These are phyloP conservation scores for Scrobipalpa atriplicella DNA, from an alignment of 2,888 invertebrate genomes.

Conservation along the genomic window DNA sequence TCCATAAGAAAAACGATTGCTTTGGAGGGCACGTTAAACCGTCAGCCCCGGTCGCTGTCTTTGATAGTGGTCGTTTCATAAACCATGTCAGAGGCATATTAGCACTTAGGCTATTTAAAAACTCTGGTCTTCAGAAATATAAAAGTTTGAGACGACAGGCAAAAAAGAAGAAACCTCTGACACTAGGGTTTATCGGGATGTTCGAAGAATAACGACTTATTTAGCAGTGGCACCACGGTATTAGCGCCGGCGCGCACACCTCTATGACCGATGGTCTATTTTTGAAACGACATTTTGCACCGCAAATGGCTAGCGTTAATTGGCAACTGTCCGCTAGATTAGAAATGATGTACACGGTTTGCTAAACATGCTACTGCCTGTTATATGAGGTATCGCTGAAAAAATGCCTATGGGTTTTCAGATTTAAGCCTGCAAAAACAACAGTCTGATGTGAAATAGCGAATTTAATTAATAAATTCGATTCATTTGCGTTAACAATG, in stretches of 20 bases:
- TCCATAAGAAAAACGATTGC: too few relatives aligned
- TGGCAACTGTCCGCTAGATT: conserved; percentile 38
- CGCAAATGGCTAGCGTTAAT: conserved; percentile 34
- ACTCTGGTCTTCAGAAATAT: too few relatives aligned
- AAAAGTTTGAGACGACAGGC: too few relatives aligned
- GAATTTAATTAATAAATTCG: conserved; percentile 26
- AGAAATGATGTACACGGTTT: conserved; percentile 27
- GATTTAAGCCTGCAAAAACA: too few relatives aligned
- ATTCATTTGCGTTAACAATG: conserved; percentile 23
- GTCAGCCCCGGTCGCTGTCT: too few relatives aligned
- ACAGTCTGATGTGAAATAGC: neutral
- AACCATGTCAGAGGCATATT: too few relatives aligned
- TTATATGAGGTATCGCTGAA: neutral
- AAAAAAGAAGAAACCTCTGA: too few relatives aligned
- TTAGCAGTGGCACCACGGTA: neutral
- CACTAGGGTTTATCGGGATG: too few relatives aligned
- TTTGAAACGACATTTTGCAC: conserved; percentile 33
- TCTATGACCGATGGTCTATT: conserved; percentile 19
- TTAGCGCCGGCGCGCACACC: conserved; percentile 9
- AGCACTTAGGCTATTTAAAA: too few relatives aligned
- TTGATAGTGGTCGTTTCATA: neutral
- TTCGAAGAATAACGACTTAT: too few relatives aligned
- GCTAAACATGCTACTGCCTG: conserved; percentile 2
- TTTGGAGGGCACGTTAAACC: too few relatives aligned
- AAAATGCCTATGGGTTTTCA: neutral